Conservation (phyloP, 2,113 vertebrate species). For the Chinchilla lanigera region DNA sequence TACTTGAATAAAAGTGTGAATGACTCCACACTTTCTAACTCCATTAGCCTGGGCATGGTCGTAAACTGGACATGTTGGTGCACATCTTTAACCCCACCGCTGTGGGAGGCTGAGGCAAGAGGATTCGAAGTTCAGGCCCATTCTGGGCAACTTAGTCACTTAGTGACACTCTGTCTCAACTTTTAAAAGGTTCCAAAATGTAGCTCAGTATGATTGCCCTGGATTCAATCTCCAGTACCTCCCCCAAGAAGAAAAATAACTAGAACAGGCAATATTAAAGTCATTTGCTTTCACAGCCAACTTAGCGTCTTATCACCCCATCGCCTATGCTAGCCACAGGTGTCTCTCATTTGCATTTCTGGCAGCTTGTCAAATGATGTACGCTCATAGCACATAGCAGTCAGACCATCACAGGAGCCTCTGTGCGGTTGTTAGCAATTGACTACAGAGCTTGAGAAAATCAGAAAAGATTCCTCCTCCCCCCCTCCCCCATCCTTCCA, state of each 20-base stretch:
- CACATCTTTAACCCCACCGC: not conserved
- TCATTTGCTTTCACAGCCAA: not conserved
- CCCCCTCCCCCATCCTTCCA: accelerated
- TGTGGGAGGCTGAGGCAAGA: not conserved
- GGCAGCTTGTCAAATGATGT: not conserved
- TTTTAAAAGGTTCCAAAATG: not conserved
- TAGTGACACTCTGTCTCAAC: no score
- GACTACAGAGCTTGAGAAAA: not conserved
- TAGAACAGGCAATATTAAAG: not conserved
- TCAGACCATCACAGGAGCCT: not conserved
- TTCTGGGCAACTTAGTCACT: not conserved
- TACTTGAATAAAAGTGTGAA: not conserved
- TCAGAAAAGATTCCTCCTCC: not conserved
- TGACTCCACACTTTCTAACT: no score
- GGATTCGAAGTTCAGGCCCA: not conserved
- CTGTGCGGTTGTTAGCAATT: not conserved
- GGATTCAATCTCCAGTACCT: not conserved
- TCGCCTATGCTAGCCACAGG: not conserved
- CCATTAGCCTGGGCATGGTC: not conserved
- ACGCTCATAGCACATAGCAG: not conserved
- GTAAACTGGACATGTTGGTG: not conserved
- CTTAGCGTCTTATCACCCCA: not conserved
- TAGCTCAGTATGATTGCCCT: not conserved
- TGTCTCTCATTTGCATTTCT: not conserved
- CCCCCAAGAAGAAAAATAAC: not conserved